Evolutionary conservation across 2,113 vertebrate species (phyloP), one percentile per base, ranked within the genome.

Genomic region (Proterorhinus semilunaris): DNA sequence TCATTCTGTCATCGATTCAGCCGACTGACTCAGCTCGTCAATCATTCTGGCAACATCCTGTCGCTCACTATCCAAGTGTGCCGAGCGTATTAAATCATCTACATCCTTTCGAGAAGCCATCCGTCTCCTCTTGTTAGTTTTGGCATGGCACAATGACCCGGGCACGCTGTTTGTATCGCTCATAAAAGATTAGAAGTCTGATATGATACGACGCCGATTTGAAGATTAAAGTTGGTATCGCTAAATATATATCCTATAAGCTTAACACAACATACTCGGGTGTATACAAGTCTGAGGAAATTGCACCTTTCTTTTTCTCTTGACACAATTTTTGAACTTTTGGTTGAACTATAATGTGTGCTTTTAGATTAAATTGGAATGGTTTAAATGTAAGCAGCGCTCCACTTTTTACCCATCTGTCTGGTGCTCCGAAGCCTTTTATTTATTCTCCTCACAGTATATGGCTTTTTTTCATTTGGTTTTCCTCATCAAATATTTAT

Each of bases 61-160:
- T 83, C 67, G 46, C 65, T 75, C 68, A 72, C 52, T 62, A 71
- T 83, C 78, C 72, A 79, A 58, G 16, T 69, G 43, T 10, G 65
- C 12, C 69, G 11, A 0, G 6, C 55, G 51, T 68, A 73, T 74
- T 76, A 69, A 80, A 77, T 79, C 8, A 82, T 76, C 71, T 54
- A 45, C 47, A 72, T 62, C 58, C 51, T 44, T 43, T 36, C 51
- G 69, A 65, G 65, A 72, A 62, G 69, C 72, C 72, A 77, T 88
- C 84, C 83, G 71, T 88, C 79, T 79, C 79, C 67, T 68, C 70
- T 65, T 42, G 75, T 73, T 82, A 72, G 76, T 72, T 78, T 62
- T 65, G 71, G 84, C 71, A 36, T 15, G 48, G 16, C 45, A 11
- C 45, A 63, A 72, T 74, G 79, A 50, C 71, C 27, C 2, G 66